A percentile compares a stretch with the other conserved stretches of the same genome.
These are phyloP conservation scores for Tetranychus urticae DNA, from an alignment of 1,140 invertebrate species.

Conservation along the genomic window DNA sequence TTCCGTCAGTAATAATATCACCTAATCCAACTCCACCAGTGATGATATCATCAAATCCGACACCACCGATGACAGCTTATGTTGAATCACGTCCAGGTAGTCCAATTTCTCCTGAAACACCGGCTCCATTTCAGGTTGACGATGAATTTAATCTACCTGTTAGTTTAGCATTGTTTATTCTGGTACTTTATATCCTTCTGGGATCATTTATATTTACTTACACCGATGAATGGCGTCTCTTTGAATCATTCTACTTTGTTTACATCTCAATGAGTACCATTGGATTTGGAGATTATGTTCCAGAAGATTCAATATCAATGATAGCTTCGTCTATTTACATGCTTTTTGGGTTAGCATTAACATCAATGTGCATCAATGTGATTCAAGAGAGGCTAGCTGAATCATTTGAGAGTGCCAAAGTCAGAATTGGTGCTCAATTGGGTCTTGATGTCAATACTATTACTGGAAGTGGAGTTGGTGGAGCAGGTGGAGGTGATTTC, in stretches of 20 bases:
- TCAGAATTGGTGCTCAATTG: conserved; percentile 60
- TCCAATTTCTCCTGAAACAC: neutral
- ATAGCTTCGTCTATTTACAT: conserved; percentile 76
- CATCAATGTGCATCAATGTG: conserved; percentile 90
- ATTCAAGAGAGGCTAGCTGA: conserved; percentile 60
- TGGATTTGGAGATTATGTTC: conserved; percentile 72
- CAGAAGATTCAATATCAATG: conserved; percentile 66
- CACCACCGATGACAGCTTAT: conserved; percentile 20
- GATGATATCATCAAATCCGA: neutral
- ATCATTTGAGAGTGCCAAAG: conserved; percentile 55
- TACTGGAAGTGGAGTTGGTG: conserved; percentile 15
- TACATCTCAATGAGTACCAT: conserved; percentile 86
- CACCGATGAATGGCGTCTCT: conserved; percentile 53
- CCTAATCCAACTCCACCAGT: neutral
- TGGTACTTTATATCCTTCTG: conserved; percentile 56
- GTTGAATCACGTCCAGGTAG: conserved; percentile 5
- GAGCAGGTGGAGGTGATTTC: neutral
- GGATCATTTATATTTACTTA: conserved; percentile 57
- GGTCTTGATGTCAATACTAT: conserved; percentile 44
- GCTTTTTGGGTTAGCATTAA: conserved; percentile 73
- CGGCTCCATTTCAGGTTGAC: conserved; percentile 29
- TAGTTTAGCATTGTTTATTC: conserved; percentile 50
- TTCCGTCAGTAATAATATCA: neutral
- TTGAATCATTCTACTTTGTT: conserved; percentile 77
- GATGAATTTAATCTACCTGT: conserved; percentile 83